Base-by-base conservation (phyloP, 2,113 vertebrate species). In the Rhadina sibilatrix region DNA sequence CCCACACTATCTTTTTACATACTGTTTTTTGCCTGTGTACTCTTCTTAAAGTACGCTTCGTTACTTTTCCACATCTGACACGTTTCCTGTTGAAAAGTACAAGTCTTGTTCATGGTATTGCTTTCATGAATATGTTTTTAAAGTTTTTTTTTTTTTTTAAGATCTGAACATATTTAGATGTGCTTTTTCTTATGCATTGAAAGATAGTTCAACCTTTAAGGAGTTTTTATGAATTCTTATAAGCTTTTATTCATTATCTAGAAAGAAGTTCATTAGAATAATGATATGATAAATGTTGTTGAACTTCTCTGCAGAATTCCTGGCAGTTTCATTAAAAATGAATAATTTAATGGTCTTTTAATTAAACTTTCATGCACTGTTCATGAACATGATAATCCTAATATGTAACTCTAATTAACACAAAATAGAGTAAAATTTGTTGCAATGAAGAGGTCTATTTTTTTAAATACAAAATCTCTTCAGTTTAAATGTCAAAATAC, bases 271-370 rank as follows among this genome's bases (percentile, higher is more conserved):
- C 57, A 91, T 96, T 85, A 95, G 19, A 63, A 50, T 85, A 91
- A 85, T 30, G 65, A 66, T 82, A 83, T 91, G 93, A 96, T 80
- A 94, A 91, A 96, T 90, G 75, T 63, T 85, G 57, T 77, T 95
- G 87, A 96, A 96, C 95, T 96, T 95, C 61, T 86, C 78, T 87
- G 49, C 46, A 66, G 33, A 94, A 84, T 90, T 93, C 33, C 46
- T 95, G 75, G 35, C 70, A 92, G 75, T 87, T 95, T 88, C 78
- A 90, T 95, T 96, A 95, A 89, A 94, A 71, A 86, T 96, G 91
- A 96, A 96, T 95, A 90, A 96, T 95, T 91, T 80, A 96, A n/a
- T 68, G 19, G 18, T 65, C 82, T 93, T 86, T 94, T 84, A 96
- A 96, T 97, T 93, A 90, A 95, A 94, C 25, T 91, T 95, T 83